Base-by-base conservation (phyloP, 1,140 invertebrate species). In the Metopolophium dirhodum region DNA sequence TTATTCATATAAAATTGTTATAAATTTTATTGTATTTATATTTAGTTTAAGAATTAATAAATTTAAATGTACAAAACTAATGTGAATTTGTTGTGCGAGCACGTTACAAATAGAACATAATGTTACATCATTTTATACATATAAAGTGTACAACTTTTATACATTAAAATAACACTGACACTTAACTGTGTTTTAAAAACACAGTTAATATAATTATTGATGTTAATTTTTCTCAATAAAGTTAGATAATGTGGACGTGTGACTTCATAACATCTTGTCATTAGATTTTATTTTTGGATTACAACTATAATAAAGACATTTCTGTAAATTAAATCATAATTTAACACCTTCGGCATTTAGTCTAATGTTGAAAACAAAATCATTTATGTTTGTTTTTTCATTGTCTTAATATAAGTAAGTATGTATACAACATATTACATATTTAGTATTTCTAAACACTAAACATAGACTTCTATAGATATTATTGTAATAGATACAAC, bases 1-100 rank as follows among this genome's bases (percentile, higher is more conserved):
- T 68, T 90, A 90, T 45, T 45, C 57, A 57, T 92, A 85, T 85
- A 92, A 49, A n/a, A 57, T 86, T 93, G 91, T 93, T 93, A 93
- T 54, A 93, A 54, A 85, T 93, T 93, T 61, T 93, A 92, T 91
- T 91, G 41, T 91, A 91, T 92, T 37, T 45, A 91, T 91, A 37
- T 49, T 77, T 91, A 91, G n/a, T 47, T 49, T 51, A 68, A 68
- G 2, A 89, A 47, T 82, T 49, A 49, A 68, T 51, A 49, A 92
- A 83, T n/a, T n/a, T 91, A 91, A 82, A 83, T 92, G 41, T 92
- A 92, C 68, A 92, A 47, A 90, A 45, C 20, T 23, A 30, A 68
- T 45, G 37, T 90, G n/a, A 90, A 68, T 90, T 90, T 90, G 26
- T 68, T 61, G 35, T 45, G 30, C 23, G 2, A 30, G 26, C 37